Evolutionary conservation across 2,113 vertebrate species (phyloP).

Genomic region (Lycaon pictus): DNA sequence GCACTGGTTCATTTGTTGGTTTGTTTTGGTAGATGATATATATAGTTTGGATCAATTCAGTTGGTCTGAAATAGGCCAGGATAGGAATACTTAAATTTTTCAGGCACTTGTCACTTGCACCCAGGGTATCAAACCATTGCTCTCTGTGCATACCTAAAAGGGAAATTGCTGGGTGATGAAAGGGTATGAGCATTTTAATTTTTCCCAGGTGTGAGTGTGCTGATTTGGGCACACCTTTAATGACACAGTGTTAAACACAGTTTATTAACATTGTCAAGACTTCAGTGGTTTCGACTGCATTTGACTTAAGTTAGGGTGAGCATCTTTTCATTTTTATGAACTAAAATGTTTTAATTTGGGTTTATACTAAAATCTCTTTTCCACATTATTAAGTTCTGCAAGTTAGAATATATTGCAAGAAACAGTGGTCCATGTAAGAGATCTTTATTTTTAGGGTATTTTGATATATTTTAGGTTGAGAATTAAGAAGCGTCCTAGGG

Average conservation of each 20-base stretch:
- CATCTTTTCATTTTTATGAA: conserved; percentile 30
- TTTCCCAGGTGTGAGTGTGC: neutral
- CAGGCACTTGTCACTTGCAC: neutral
- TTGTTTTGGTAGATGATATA: neutral
- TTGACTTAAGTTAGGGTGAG: neutral
- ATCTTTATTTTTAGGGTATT: neutral
- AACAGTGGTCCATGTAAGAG: neutral
- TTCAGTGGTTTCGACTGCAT: neutral
- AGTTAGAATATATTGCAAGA: neutral
- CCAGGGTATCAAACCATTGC: neutral
- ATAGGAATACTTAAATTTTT: neutral
- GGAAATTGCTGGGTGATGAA: neutral
- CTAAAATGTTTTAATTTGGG: neutral
- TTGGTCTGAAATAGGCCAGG: neutral
- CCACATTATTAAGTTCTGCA: neutral
- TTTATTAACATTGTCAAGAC: neutral
- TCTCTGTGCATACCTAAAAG: neutral
- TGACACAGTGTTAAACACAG: neutral
- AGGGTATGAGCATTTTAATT: neutral
- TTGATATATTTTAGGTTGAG: neutral
- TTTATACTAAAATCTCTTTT: neutral
- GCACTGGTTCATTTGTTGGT: neutral
- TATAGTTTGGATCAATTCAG: neutral
- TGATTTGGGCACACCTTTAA: neutral
- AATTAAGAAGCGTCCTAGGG: neutral